Evolutionary conservation across 2,797 vertebrate genomes (phyloP), one percentile per base, ranked within the genome.

Genomic region (Carapus acus): DNA sequence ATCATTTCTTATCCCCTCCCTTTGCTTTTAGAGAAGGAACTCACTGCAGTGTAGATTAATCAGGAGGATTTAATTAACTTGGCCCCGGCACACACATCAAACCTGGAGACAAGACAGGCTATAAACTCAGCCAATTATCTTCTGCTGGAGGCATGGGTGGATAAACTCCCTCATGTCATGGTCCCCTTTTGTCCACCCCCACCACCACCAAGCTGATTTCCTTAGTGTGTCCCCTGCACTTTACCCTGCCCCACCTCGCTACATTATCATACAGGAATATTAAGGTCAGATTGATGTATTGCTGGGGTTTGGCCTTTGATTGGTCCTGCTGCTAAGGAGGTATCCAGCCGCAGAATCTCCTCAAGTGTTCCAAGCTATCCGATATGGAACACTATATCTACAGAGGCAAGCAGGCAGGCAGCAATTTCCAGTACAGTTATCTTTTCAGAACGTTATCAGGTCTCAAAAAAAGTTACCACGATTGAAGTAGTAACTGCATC

Each of bases 61-160:
- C 84, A 87, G 73, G 80, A 65, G 78, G 76, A 85, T 88, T 88
- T 86, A 87, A 89, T 89, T 88, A 88, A 88, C 75, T 82, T 84
- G 77, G 79, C 77, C 82, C 76, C 62, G 17, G 65, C 81, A 72
- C 78, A 81, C 76, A 71, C 81, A 85, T 85, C 80, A 85, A 84
- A 86, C 81, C 77, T 80, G 74, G 69, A 85, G 78, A 87, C 76
- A 80, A 83, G 83, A 77, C 83, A 83, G 78, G 71, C 84, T 85
- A 85, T 88, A 87, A 86, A 89, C 83, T 80, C 73, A 80, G 78
- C 80, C 83, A 87, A 86, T 88, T 88, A 87, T 84, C 73, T 79
- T 52, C 67, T 66, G 63, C 71, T 69, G 19, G 45, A 65, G 46
- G 49, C 46, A 34, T 17, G 37, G 44, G 39, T 18, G 45, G 20